phyloP scores from a whole-genome alignment of 2,113 vertebrate species.

The Muscicapa adusta region DNA sequence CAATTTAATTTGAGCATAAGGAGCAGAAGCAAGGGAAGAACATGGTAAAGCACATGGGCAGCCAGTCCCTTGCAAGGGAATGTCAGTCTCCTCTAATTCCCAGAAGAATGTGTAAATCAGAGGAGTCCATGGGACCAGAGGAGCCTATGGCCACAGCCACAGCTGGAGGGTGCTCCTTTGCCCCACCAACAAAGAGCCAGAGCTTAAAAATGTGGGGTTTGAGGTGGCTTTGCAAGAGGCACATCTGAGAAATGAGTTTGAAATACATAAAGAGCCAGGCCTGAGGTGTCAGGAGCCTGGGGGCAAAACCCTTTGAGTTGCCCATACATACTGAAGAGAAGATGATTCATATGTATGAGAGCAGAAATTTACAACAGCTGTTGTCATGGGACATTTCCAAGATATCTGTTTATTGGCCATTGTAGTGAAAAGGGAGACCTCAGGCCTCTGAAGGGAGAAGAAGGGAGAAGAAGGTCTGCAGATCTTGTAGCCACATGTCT shows the following conservation, averaged over 20 bases:
- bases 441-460: not conserved
- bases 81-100: not conserved
- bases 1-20: not conserved
- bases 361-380: not conserved
- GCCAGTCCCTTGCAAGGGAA: not conserved
- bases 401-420: not conserved
- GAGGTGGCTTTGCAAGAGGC: not conserved
- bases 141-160: not conserved
- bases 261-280: not conserved
- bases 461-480: not conserved
- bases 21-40: not conserved
- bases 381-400: not conserved
- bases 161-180: rapidly evolving
- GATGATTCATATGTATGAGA: not conserved
- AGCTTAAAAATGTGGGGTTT: not conserved
- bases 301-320: not conserved
- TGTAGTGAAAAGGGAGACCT: not conserved
- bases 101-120: rapidly evolving
- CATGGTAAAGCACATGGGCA: rapidly evolving
- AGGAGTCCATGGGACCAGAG: not conserved
- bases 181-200: too few species aligned
- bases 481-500: not conserved
- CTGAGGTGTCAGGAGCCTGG: not conserved
- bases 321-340: not conserved
- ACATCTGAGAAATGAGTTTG: not conserved